These are phyloP conservation scores for Rhabditoides inermis DNA, from an alignment of 2,888 invertebrate genomes.

Conservation along the genomic window DNA sequence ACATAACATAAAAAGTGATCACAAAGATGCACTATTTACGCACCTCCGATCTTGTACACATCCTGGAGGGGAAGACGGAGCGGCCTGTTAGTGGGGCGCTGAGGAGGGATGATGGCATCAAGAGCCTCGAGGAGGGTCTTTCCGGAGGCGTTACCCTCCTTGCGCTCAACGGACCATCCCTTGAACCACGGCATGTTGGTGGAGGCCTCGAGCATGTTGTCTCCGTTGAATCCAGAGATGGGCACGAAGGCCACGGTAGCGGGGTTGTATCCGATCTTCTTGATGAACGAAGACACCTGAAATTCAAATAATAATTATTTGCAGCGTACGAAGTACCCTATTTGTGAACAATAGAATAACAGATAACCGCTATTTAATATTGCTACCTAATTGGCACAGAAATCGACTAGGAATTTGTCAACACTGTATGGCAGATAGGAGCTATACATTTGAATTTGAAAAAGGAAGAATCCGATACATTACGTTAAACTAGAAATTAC, in stretches of 20 bases:
- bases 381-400: no score
- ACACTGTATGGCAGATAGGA: no score
- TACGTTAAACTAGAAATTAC: conserved; percentile 14
- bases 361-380: no score
- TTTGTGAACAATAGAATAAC: no score
- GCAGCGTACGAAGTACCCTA: no score
- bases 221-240: conserved; percentile 99
- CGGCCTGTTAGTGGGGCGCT: conserved; percentile 89
- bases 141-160: conserved; percentile 85
- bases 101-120: conserved; percentile 88
- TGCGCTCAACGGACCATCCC: conserved; percentile 90
- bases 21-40: neutral
- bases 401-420: no score
- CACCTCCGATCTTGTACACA: conserved; percentile 99
- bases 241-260: conserved; percentile 93
- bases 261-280: conserved; percentile 99
- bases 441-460: no score
- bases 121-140: conserved; percentile 93
- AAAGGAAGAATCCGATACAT: no score
- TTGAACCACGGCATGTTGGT: conserved; percentile 84
- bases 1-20: no score
- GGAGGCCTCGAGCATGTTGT: conserved; percentile 96
- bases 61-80: conserved; percentile 97
- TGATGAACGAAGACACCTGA: conserved; percentile 78
- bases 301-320: no score